Conservation (phyloP, 2,113 vertebrate species). For the Macquaria australasica region DNA sequence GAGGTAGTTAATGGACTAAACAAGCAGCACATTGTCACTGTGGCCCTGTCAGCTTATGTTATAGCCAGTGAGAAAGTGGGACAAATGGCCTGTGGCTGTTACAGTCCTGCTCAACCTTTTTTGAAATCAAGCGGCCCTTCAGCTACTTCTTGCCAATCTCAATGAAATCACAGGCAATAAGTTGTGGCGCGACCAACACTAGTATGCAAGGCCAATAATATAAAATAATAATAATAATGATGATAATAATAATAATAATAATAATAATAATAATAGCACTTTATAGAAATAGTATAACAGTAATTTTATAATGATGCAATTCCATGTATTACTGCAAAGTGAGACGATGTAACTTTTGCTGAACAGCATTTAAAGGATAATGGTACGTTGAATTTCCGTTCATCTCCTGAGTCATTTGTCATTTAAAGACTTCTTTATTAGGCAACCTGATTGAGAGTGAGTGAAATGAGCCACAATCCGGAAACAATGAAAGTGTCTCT, state of each 20-base stretch:
- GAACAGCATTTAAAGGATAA: neutral
- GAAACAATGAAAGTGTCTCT: neutral
- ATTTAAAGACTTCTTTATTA: neutral
- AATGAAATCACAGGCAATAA: constrained; percentile 18
- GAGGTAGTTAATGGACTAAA: constrained; percentile 57
- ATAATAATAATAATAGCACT: neutral
- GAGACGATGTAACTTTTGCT: no score
- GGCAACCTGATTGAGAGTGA: neutral
- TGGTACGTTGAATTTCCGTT: neutral
- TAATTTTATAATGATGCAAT: neutral
- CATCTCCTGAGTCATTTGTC: neutral
- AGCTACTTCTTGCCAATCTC: constrained; percentile 33
- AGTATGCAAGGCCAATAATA: neutral
- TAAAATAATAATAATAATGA: no score
- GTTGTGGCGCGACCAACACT: neutral
- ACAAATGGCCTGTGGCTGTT: constrained; percentile 64
- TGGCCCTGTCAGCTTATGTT: constrained; percentile 67
- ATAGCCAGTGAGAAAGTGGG: constrained; percentile 49
- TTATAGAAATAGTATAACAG: neutral
- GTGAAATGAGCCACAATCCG: neutral
- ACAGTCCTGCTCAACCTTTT: constrained; percentile 42
- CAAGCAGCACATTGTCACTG: constrained; percentile 60
- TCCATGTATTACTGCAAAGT: neutral
- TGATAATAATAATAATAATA: neutral
- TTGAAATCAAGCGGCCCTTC: constrained; percentile 26